Percentiles rank a stretch among this genome's conserved stretches.
phyloP scores from a whole-genome alignment of 2,797 vertebrate genomes.

The Coregonus sp. region DNA sequence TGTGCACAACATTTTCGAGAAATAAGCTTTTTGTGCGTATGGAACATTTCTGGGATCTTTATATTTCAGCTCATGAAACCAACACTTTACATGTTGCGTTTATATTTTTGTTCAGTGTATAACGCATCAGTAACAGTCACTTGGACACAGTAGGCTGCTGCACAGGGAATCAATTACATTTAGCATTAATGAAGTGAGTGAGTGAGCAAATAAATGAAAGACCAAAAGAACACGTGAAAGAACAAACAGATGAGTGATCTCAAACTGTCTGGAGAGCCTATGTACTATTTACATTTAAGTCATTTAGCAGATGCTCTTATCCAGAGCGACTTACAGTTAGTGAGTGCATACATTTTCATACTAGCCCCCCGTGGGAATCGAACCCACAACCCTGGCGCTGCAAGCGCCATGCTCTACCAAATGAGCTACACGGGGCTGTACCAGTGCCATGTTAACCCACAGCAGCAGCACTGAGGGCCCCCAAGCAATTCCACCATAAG shows the following conservation, averaged over 20 bases:
- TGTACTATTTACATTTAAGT: slow-evolving; percentile 22
- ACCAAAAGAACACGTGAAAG: slow-evolving; percentile 13
- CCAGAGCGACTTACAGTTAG: too few species aligned
- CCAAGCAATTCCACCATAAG: slow-evolving; percentile 34
- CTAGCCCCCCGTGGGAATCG: too few species aligned
- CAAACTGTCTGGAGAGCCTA: slow-evolving; percentile 34
- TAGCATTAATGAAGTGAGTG: neutral
- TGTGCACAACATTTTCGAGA: neutral
- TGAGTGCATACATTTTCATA: too few species aligned
- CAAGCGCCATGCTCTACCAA: too few species aligned
- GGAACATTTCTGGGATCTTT: too few species aligned
- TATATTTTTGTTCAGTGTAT: neutral
- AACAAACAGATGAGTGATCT: slow-evolving; percentile 31
- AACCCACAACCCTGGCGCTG: too few species aligned
- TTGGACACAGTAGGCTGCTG: slow-evolving; percentile 38
- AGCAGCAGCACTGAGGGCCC: slow-evolving; percentile 15
- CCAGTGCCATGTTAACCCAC: slow-evolving; percentile 39
- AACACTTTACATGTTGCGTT: too few species aligned
- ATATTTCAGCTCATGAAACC: too few species aligned
- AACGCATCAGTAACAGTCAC: slow-evolving; percentile 56
- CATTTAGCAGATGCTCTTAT: too few species aligned
- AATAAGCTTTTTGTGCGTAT: too few species aligned
- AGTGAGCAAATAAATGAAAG: slow-evolving; percentile 15
- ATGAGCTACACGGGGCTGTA: slow-evolving; percentile 5
- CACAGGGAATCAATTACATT: slow-evolving; percentile 42